A percentile compares a stretch with the other conserved stretches of the same genome.
These are phyloP conservation scores for Nephrotoma guestfalica DNA, from an alignment of 2,888 invertebrate species.

Conservation along the genomic window DNA sequence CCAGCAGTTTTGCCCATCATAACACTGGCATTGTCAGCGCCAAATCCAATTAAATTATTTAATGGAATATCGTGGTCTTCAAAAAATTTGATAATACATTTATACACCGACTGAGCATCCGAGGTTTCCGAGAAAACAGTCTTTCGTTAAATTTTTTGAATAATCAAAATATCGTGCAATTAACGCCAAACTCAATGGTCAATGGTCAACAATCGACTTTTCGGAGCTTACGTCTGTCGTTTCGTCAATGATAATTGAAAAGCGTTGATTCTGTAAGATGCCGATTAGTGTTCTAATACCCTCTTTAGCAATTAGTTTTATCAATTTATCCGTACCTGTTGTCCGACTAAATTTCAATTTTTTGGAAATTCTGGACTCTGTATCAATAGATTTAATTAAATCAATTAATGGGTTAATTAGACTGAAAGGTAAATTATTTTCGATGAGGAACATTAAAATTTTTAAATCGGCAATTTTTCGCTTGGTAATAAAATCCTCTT, in stretches of 20 bases:
- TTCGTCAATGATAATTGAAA: neutral
- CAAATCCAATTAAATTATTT: neutral
- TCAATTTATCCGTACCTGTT: neutral
- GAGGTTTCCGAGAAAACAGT: slow-evolving; percentile 10
- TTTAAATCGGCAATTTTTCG: neutral
- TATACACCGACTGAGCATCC: slow-evolving; percentile 12
- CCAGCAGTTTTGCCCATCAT: neutral
- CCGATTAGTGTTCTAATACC: neutral
- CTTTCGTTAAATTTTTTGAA: neutral
- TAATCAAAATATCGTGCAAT: neutral
- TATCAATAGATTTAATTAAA: neutral
- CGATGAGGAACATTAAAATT: slow-evolving; percentile 5
- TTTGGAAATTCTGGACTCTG: neutral
- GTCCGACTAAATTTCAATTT: neutral
- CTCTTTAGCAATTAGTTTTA: slow-evolving; percentile 3
- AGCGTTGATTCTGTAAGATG: neutral
- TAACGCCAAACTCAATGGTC: neutral
- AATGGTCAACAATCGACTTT: too few relatives aligned
- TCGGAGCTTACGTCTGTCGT: neutral
- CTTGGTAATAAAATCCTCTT: neutral
- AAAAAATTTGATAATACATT: neutral
- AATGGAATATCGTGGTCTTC: neutral
- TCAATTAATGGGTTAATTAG: too few relatives aligned
- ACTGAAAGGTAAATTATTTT: neutral
- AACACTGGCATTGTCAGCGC: neutral